phyloP scores from a whole-genome alignment of 2,888 invertebrate species.

The Nomada flava region DNA sequence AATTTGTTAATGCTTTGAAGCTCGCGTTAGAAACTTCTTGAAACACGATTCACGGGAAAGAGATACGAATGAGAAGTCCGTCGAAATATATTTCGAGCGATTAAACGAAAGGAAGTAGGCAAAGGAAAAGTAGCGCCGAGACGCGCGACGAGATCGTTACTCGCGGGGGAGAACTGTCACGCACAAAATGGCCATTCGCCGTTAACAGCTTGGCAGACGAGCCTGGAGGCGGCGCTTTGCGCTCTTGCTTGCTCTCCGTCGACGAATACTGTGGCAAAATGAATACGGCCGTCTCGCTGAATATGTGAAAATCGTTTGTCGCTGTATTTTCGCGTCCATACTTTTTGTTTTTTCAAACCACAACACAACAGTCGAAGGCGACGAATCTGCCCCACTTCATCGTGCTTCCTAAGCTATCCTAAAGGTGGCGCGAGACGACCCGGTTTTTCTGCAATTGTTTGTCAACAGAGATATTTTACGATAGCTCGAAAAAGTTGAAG shows the following conservation, averaged over 20 bases:
- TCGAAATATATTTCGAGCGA: constrained; percentile 17
- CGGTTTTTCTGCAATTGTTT: constrained; percentile 68
- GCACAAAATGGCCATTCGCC: constrained; percentile 88
- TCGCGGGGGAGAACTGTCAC: constrained; percentile 85
- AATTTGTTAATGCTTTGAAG: constrained; percentile 8
- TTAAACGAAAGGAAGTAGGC: constrained; percentile 39
- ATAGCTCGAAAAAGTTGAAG: not conserved
- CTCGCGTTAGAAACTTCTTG: not conserved
- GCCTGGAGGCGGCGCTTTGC: constrained; percentile 84
- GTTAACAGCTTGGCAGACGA: constrained; percentile 85
- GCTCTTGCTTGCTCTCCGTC: constrained; percentile 49
- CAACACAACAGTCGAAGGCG: constrained; percentile 41
- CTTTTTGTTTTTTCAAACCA: constrained; percentile 45
- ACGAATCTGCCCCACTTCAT: constrained; percentile 53
- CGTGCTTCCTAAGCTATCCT: constrained; percentile 53
- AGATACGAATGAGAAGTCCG: not conserved
- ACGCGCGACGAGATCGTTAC: constrained; percentile 61
- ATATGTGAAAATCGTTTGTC: constrained; percentile 37
- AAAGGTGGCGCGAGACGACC: constrained; percentile 74
- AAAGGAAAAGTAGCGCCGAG: constrained; percentile 46
- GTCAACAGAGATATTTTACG: constrained; percentile 68
- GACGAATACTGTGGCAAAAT: constrained; percentile 21
- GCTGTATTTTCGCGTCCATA: constrained; percentile 41
- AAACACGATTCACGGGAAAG: not conserved
- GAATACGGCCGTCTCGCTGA: constrained; percentile 9